These are phyloP conservation scores for Nemotelus pantherinus DNA, from an alignment of 2,888 invertebrate genomes.

Conservation along the genomic window DNA sequence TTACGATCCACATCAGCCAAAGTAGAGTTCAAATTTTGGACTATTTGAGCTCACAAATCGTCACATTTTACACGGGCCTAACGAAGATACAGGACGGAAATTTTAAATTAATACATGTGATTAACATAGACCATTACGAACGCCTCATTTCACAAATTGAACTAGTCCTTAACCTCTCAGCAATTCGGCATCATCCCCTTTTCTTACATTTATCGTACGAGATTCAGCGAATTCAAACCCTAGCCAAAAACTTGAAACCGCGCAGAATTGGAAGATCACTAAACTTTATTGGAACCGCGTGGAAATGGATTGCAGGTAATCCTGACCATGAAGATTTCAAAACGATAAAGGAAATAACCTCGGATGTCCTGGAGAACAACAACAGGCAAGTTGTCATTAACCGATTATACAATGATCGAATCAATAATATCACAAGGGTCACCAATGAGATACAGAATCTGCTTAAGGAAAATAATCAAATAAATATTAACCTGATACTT, in stretches of 20 bases:
- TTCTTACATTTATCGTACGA: background rate
- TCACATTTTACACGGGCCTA: background rate
- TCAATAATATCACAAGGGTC: background rate
- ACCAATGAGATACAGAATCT: background rate
- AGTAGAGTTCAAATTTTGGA: background rate
- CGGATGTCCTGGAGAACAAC: background rate
- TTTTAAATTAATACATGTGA: background rate
- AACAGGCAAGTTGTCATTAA: background rate
- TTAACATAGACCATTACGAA: slow-evolving; percentile 6
- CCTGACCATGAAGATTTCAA: too few relatives aligned
- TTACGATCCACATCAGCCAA: background rate
- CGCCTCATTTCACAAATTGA: background rate
- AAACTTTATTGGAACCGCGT: background rate
- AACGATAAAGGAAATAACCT: background rate
- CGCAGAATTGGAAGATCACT: background rate
- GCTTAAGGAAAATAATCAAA: background rate
- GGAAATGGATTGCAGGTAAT: background rate
- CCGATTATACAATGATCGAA: background rate
- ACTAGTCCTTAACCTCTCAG: background rate
- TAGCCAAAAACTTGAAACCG: background rate
- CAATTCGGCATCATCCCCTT: background rate
- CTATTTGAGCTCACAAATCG: background rate
- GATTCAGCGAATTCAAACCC: background rate
- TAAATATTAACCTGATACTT: background rate
- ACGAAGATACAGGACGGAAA: background rate